These are phyloP conservation scores for Malaclemys terrapin DNA, from an alignment of 2,113 vertebrate species.

Conservation along the genomic window DNA sequence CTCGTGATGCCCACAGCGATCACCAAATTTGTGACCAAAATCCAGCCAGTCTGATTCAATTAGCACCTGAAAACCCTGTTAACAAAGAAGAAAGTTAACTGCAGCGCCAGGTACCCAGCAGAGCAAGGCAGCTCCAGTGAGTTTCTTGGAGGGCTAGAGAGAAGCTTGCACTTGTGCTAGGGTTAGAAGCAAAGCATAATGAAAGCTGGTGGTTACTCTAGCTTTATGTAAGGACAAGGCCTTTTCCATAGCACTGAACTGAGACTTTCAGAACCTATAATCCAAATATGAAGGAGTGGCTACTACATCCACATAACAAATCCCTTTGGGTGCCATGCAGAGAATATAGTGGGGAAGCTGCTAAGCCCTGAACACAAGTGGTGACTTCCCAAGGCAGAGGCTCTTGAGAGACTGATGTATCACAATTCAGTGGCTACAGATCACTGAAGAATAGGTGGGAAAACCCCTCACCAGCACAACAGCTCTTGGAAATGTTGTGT, in stretches of 20 bases:
- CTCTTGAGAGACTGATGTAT: not conserved
- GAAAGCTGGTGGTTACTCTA: not conserved
- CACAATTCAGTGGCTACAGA: not conserved
- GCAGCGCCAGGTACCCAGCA: not conserved
- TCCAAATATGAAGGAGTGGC: not conserved
- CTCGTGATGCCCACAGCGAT: conserved; percentile 98
- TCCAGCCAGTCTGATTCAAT: conserved; percentile 98
- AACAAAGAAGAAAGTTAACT: not conserved
- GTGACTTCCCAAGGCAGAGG: not conserved
- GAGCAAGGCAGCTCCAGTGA: not conserved
- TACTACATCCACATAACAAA: not conserved
- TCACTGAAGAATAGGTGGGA: not conserved
- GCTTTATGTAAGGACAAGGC: not conserved
- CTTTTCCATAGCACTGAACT: not conserved
- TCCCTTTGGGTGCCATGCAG: not conserved
- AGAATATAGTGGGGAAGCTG: not conserved
- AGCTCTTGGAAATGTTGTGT: not conserved
- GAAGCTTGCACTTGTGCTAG: not conserved
- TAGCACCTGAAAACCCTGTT: conserved; percentile 96
- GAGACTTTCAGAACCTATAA: not conserved
- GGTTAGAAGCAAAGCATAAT: not conserved
- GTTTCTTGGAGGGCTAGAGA: not conserved
- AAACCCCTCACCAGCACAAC: not conserved
- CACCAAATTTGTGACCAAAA: conserved; percentile 97
- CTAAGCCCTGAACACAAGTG: not conserved